phyloP scores from a whole-genome alignment of 1,140 invertebrate species.

The Bombus soroeensis region DNA sequence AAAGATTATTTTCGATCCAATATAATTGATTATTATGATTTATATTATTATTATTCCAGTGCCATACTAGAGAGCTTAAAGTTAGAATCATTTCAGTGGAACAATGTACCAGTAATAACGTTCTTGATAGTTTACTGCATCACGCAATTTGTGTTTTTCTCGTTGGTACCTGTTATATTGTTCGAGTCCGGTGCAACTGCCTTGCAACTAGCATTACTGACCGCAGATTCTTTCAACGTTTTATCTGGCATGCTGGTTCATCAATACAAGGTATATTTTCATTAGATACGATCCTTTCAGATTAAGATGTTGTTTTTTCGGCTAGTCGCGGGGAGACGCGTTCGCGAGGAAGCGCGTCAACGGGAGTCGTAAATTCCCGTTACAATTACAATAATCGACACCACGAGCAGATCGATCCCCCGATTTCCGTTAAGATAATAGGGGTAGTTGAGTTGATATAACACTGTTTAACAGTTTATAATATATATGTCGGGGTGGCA shows the following conservation, averaged over 20 bases:
- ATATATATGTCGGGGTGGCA: no score
- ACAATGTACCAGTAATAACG: constrained; percentile 83
- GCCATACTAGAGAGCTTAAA: constrained; percentile 81
- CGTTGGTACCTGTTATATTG: constrained; percentile 89
- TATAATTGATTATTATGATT: background rate
- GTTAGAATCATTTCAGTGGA: constrained; percentile 83
- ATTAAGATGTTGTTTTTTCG: no score
- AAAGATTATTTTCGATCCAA: no score
- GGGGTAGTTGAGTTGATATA: no score
- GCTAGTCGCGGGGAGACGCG: no score
- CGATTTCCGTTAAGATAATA: no score
- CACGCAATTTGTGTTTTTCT: constrained; percentile 90
- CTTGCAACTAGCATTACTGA: constrained; percentile 91
- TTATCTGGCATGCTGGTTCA: constrained; percentile 91
- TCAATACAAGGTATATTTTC: constrained; percentile 89
- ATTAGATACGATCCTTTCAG: background rate
- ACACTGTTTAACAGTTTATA: no score
- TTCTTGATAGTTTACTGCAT: constrained; percentile 85
- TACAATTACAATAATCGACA: no score
- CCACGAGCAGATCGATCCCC: no score
- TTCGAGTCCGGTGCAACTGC: constrained; percentile 91
- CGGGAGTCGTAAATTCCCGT: no score
- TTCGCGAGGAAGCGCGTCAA: no score
- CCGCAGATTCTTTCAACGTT: constrained; percentile 93
- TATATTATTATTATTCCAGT: constrained; percentile 66